Base-by-base conservation (phyloP, 2,797 vertebrate genomes). In the Scomberomorus guttatus region DNA sequence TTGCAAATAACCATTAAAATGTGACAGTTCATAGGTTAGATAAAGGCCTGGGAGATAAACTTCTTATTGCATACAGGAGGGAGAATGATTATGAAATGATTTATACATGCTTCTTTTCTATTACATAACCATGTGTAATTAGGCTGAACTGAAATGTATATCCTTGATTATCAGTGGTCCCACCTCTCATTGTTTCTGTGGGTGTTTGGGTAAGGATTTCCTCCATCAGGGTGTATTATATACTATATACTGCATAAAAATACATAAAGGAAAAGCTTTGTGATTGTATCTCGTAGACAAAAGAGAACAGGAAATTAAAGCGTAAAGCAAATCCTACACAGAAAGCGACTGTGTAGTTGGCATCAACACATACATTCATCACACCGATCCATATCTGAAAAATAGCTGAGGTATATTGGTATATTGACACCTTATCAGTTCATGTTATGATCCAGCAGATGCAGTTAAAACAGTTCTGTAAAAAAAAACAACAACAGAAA, bases 281-380 rank as follows among this genome's bases (percentile, higher is more conserved):
- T 22, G 51, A 60, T 59, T 63, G 58, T 12, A 75, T 81, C 56
- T 75, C 7, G 24, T 57, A 71, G 50, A 65, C 63, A 74, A 57
- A 14, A 54, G 13, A 59, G 29, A 52, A 75, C 72, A 74, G 73
- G 83, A 91, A 80, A 87, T 84, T 54, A 74, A 89, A 82, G 34
- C 0, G 0, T 52, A 70, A 57, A 69, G 22, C n/a, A 27, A 61
- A 69, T 29, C 10, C 18, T 14, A 22, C 37, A 42, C 8, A 18
- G 24, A 67, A 63, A 50, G 29, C 18, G 11, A 65, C 25, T 14
- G 24, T 13, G 42, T 22, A 50, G 46, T 50, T 18, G 7, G 17
- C 50, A 39, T 80, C 59, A 57, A 32, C 18, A 60, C 11, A 52
- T n/a, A 37, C 15, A 75, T 51, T 54, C 11, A 32, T 72, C 52